Percentiles rank a stretch among this genome's conserved stretches.
Conservation (phyloP, 2,797 vertebrate genomes). For the Triplophysa bombifrons region DNA sequence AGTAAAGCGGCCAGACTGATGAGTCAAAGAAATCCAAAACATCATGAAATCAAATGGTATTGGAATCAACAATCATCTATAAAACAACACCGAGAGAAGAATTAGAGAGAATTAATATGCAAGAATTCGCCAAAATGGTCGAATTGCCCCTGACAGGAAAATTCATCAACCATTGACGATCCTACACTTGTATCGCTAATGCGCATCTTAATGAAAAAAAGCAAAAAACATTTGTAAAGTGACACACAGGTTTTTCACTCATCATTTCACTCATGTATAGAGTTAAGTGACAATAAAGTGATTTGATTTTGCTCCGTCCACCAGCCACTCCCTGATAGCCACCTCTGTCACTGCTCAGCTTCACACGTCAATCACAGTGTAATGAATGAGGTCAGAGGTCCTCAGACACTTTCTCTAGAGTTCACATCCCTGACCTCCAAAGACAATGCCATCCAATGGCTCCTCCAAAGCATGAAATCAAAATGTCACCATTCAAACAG, state of each 20-base stretch:
- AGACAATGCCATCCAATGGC: slow-evolving; percentile 8
- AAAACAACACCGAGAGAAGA: no score
- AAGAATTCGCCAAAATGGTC: not conserved
- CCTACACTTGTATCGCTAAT: no score
- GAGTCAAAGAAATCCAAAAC: no score
- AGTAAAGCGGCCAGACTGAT: no score
- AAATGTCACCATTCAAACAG: not conserved
- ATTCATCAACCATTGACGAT: no score
- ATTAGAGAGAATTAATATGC: no score
- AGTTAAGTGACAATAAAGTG: not conserved
- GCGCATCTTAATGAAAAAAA: no score
- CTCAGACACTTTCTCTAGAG: slow-evolving; percentile 74
- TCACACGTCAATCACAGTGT: slow-evolving; percentile 81
- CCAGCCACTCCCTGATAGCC: slow-evolving; percentile 48
- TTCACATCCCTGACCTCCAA: slow-evolving; percentile 75
- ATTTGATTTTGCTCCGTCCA: slow-evolving; percentile 56
- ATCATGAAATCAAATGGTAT: no score
- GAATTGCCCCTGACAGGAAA: not conserved
- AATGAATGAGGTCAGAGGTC: slow-evolving; percentile 86
- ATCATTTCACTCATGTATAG: not conserved
- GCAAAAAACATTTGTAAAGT: no score
- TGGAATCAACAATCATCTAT: no score
- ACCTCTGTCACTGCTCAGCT: slow-evolving; percentile 77
- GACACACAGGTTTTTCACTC: not conserved
- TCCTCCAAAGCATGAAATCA: slow-evolving; percentile 43